phyloP scores from a whole-genome alignment of 2,888 invertebrate species.

The Drosophila mettleri region DNA sequence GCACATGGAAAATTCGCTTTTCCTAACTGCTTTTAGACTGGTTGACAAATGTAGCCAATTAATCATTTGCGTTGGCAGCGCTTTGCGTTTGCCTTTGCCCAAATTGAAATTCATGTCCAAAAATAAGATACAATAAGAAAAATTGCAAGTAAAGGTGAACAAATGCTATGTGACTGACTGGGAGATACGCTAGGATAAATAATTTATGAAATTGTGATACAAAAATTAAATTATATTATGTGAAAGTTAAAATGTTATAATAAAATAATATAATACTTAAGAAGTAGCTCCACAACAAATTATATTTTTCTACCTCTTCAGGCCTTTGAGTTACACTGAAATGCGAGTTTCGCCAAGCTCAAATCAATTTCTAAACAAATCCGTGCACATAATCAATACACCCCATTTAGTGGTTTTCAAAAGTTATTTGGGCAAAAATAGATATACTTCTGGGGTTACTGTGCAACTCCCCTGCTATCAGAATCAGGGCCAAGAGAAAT shows the following conservation, averaged over 20 bases:
- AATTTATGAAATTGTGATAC: no score
- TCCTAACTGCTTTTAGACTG: conserved; percentile 3
- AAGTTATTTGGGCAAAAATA: not conserved
- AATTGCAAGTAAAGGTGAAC: not conserved
- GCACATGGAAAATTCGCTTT: conserved; percentile 17
- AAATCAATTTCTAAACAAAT: not conserved
- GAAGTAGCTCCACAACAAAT: no score
- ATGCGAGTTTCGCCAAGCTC: not conserved
- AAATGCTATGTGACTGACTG: not conserved
- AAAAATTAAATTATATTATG: no score
- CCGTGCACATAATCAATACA: not conserved
- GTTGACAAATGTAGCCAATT: conserved; percentile 46
- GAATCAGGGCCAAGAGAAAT: conserved; percentile 16
- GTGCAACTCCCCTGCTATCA: not conserved
- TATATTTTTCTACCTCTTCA: not conserved
- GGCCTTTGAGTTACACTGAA: not conserved
- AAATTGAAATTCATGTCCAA: conserved; percentile 40
- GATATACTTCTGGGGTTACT: conserved; percentile 16
- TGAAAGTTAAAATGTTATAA: no score
- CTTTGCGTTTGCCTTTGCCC: not conserved
- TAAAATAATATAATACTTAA: no score
- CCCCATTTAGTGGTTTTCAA: not conserved
- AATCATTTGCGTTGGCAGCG: conserved; percentile 30
- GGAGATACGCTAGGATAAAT: not conserved
- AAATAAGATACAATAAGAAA: not conserved